Base-by-base conservation (phyloP, 2,797 vertebrate species). In the Artibeus jamaicensis region DNA sequence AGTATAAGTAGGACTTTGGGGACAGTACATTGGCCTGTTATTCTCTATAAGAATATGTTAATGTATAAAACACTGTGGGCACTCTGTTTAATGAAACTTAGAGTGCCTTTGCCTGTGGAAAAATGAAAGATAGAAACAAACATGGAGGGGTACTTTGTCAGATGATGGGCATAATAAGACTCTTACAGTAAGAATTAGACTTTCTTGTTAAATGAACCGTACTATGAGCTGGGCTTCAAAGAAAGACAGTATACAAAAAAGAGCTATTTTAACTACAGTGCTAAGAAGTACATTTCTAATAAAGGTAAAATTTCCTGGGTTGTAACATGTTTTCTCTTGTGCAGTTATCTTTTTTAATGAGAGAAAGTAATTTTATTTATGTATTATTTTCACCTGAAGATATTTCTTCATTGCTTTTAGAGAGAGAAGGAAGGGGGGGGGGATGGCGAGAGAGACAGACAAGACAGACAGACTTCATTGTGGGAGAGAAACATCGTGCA, bases 231-330 rank as follows among this genome's bases (percentile, higher is more conserved):
- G 59, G 37, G 32, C 46, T 94, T n/a, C 90, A 57, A 91, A 77
- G 76, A 15, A 92, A 95, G n/a, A 71, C 29, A 22, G 22, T 57
- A 24, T 83, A 59, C n/a, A 88, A 76, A 91, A 92, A 93, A 88
- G 74, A 74, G 16, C 8, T 74, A 9, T 89, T 87, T 84, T 89
- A 96, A 91, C 91, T 95, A 34, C 16, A 77, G 26, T 59, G 39
- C 46, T 70, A 74, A 90, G 46, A 89, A 24, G 2, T 71, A 34
- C 5, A 1, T 84, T 77, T 91, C 62, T 89, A 39, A 5, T 84
- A 79, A 94, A 86, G 91, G 57, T 82, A 79, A 32, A 88, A 67
- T 65, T 34, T 77, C 71, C 9, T 81, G 84, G 29, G 42, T 85
- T 83, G 29, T 10, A 55, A 16, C 18, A 9, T 94, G 4, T 65